A percentile compares a stretch with the other conserved stretches of the same genome.
phyloP scores from a whole-genome alignment of 2,797 vertebrate genomes.

The Sitta carolinensis region DNA sequence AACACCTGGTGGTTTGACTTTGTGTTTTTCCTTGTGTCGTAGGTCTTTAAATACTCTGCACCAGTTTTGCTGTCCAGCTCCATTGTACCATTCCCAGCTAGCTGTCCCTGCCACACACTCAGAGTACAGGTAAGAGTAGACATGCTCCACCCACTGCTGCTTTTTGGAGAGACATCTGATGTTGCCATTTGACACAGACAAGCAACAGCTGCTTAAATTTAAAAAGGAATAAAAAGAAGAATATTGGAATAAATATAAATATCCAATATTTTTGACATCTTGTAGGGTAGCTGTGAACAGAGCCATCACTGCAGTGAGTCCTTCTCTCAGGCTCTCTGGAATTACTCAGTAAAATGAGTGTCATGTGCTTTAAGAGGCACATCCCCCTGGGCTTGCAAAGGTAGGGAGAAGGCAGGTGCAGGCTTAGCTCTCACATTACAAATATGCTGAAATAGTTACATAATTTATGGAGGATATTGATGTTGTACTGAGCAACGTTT shows the following conservation, averaged over 20 bases:
- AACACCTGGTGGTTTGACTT: conserved; percentile 70
- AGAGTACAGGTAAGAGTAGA: conserved; percentile 82
- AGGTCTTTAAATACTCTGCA: conserved; percentile 80
- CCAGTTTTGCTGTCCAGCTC: conserved; percentile 77
- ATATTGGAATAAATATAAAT: not conserved
- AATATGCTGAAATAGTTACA: not conserved
- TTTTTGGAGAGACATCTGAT: not conserved
- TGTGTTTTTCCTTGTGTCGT: conserved; percentile 80
- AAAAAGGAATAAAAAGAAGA: not conserved
- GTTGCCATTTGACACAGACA: not conserved
- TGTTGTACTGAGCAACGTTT: not conserved
- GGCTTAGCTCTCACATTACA: not conserved
- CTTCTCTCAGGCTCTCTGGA: not conserved
- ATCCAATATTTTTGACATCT: not conserved
- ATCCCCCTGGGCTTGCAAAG: not conserved
- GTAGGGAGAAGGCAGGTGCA: not conserved
- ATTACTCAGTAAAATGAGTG: not conserved
- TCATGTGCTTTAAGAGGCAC: not conserved
- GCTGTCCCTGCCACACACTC: conserved; percentile 78
- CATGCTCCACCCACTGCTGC: conserved; percentile 46
- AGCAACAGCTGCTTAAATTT: not conserved
- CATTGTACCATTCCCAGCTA: conserved; percentile 78
- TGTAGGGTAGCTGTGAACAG: not conserved
- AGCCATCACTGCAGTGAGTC: not conserved
- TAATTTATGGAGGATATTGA: not conserved